phyloP scores from a whole-genome alignment of 2,888 invertebrate genomes.

The Odontocolon sp. region DNA sequence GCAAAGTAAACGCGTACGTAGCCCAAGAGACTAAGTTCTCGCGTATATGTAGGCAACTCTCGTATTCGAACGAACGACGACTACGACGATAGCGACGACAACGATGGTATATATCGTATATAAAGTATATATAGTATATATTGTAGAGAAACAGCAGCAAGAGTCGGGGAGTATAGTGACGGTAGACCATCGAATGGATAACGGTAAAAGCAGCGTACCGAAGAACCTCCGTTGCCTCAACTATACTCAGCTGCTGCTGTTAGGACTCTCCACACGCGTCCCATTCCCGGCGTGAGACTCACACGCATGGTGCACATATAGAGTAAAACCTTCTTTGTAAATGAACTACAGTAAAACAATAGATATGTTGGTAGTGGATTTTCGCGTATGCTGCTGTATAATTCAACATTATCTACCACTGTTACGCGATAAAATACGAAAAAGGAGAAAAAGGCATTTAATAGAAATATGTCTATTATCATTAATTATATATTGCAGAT shows the following conservation, averaged over 20 bases:
- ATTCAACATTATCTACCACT: no score
- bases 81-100: constrained; percentile 29
- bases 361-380: no score
- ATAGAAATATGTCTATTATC: no score
- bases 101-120: constrained; percentile 4
- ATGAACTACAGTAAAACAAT: neutral
- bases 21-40: neutral
- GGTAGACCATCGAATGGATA: constrained; percentile 65
- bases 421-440: no score
- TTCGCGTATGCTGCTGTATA: no score
- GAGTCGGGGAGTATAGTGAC: constrained; percentile 64
- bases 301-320: constrained; percentile 22
- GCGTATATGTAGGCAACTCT: constrained; percentile 10
- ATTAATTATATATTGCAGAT: no score
- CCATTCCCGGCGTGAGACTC: constrained; percentile 51
- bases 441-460: no score
- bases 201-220: constrained; percentile 77
- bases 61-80: neutral
- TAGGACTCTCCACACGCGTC: constrained; percentile 65
- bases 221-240: constrained; percentile 74
- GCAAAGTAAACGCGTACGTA: neutral
- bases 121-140: constrained; percentile 23
- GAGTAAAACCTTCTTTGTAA: neutral
- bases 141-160: constrained; percentile 59
- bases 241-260: constrained; percentile 45